These are phyloP conservation scores for Perccottus glenii DNA, from an alignment of 2,113 vertebrate species.

Conservation along the genomic window DNA sequence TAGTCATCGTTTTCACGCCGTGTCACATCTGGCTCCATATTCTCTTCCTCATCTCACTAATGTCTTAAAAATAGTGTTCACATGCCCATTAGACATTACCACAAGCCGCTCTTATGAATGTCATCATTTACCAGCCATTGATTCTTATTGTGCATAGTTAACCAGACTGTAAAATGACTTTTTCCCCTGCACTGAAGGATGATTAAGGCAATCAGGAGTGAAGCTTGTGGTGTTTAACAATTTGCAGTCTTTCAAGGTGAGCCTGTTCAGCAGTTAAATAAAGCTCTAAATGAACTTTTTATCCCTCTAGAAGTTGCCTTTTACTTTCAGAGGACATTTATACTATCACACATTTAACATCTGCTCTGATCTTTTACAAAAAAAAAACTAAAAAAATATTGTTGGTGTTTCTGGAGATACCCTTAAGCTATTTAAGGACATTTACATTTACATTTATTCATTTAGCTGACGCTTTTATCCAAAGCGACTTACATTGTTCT, in stretches of 20 bases:
- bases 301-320: conserved; percentile 15
- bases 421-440: conserved; percentile 7
- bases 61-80: conserved; percentile 60
- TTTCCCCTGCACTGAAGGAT: conserved; percentile 37
- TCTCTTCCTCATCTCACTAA: conserved; percentile 59
- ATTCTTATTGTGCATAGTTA: conserved; percentile 64
- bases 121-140: conserved; percentile 64
- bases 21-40: conserved; percentile 53
- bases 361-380: background rate
- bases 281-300: conserved; percentile 20
- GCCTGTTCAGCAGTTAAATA: conserved; percentile 31
- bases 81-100: conserved; percentile 57
- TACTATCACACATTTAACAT: conserved; percentile 8
- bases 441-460: too few relatives aligned
- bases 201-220: conserved; percentile 57
- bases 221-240: conserved; percentile 40
- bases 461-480: too few relatives aligned
- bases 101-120: conserved; percentile 54
- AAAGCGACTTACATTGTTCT: too few relatives aligned
- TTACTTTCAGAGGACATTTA: conserved; percentile 13
- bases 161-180: conserved; percentile 65
- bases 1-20: conserved; percentile 29
- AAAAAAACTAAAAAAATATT: background rate
- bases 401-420: background rate
- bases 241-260: conserved; percentile 58